phyloP scores from a whole-genome alignment of 2,797 vertebrate genomes.

The Prunella strophiata region DNA sequence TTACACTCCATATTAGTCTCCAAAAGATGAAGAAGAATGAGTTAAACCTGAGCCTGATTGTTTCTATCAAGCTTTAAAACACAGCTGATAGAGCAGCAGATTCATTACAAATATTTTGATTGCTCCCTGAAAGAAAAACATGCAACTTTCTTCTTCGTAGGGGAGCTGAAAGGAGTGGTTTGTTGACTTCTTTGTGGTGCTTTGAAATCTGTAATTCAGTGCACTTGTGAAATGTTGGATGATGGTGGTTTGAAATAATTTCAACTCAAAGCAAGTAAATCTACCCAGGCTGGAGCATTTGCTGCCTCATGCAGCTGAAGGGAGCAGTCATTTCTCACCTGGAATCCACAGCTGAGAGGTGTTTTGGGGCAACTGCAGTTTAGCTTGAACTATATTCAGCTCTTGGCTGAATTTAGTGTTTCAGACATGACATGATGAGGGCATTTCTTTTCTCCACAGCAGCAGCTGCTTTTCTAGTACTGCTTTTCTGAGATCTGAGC shows the following conservation, averaged over 20 bases:
- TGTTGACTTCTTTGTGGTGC: background rate
- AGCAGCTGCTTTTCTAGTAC: background rate
- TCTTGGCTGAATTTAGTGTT: background rate
- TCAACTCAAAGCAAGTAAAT: background rate
- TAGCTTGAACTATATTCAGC: background rate
- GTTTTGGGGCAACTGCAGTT: background rate
- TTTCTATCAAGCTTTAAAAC: background rate
- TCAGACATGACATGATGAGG: background rate
- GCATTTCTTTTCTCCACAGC: background rate
- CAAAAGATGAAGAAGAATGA: background rate
- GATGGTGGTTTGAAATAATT: background rate
- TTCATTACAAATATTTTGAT: constrained; percentile 6
- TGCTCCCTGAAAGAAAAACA: background rate
- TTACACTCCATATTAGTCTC: background rate
- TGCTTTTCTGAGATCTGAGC: background rate
- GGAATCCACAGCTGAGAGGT: background rate
- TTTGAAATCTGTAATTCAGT: background rate
- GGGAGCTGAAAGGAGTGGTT: background rate
- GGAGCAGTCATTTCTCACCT: background rate
- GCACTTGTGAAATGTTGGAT: background rate
- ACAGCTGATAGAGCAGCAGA: background rate
- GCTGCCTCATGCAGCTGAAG: background rate
- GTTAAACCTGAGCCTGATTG: background rate
- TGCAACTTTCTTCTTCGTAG: background rate
- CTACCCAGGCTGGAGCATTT: background rate